phyloP scores from a whole-genome alignment of 2,888 invertebrate species.

The Slavum lentiscoides region DNA sequence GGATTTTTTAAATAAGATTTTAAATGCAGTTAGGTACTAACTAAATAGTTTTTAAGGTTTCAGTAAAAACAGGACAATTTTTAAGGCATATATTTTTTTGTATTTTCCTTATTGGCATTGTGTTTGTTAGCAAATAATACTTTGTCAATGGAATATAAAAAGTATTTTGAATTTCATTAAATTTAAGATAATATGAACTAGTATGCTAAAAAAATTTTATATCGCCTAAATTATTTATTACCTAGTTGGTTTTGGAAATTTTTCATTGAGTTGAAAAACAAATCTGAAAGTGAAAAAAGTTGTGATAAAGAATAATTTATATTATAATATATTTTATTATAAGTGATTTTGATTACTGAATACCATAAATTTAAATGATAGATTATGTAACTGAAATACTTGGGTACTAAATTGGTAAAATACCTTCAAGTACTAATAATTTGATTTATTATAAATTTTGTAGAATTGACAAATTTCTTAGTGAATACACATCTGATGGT shows the following conservation, averaged over 20 bases:
- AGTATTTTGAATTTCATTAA: not conserved
- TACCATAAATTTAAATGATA: no score
- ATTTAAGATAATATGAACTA: not conserved
- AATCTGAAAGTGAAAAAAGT: no score
- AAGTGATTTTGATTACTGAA: no score
- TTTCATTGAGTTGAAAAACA: no score
- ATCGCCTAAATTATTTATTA: no score
- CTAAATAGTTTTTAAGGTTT: constrained; percentile 20
- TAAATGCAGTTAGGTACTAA: no score
- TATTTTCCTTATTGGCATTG: not conserved
- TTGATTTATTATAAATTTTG: not conserved
- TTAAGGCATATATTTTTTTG: not conserved
- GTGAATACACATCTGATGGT: not conserved
- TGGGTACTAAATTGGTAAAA: no score
- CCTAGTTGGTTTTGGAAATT: no score
- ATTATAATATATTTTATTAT: no score
- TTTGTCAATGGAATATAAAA: not conserved
- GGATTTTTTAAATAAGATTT: no score
- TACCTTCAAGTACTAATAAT: not conserved
- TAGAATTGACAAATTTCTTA: constrained; percentile 36
- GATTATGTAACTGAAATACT: no score
- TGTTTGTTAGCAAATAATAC: constrained; percentile 15
- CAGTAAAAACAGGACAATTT: not conserved
- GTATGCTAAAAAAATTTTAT: not conserved
- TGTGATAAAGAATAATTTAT: no score